Conservation (phyloP, 2,888 invertebrate species). For the Lycaena phlaeas region DNA sequence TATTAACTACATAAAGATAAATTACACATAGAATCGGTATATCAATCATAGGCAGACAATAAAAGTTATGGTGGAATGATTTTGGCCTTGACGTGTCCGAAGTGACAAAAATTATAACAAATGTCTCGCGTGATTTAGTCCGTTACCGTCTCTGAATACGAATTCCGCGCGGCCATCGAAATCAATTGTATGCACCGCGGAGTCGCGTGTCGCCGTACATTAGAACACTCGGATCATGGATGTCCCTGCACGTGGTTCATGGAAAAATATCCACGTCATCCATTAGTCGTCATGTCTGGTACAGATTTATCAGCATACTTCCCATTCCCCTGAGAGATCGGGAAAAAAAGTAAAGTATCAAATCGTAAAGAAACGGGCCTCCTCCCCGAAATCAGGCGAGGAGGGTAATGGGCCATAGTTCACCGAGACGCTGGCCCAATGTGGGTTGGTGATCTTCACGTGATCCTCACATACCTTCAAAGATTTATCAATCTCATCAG, state of each 20-base stretch:
- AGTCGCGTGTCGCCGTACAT: conserved; percentile 36
- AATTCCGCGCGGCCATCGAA: conserved; percentile 33
- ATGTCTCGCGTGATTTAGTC: conserved; percentile 38
- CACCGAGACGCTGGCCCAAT: no score
- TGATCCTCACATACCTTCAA: no score
- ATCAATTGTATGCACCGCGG: conserved; percentile 49
- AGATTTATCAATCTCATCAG: no score
- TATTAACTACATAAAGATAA: conserved; percentile 2
- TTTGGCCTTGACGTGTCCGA: background rate
- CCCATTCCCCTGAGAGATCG: no score
- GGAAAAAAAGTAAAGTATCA: no score
- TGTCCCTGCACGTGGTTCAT: no score
- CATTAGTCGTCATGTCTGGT: background rate
- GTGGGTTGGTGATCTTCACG: no score
- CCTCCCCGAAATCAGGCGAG: no score
- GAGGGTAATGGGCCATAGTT: no score
- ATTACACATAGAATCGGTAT: background rate
- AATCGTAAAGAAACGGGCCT: no score
- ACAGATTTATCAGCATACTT: no score
- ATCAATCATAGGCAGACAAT: conserved; percentile 1
- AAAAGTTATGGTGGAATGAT: background rate
- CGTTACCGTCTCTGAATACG: conserved; percentile 29
- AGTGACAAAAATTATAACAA: conserved; percentile 29
- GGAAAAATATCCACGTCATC: background rate
- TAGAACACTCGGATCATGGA: no score